Percentiles rank a stretch among this genome's conserved stretches.
Conservation (phyloP, 1,140 invertebrate species). For the Pseudomyrmex flavicornis region DNA sequence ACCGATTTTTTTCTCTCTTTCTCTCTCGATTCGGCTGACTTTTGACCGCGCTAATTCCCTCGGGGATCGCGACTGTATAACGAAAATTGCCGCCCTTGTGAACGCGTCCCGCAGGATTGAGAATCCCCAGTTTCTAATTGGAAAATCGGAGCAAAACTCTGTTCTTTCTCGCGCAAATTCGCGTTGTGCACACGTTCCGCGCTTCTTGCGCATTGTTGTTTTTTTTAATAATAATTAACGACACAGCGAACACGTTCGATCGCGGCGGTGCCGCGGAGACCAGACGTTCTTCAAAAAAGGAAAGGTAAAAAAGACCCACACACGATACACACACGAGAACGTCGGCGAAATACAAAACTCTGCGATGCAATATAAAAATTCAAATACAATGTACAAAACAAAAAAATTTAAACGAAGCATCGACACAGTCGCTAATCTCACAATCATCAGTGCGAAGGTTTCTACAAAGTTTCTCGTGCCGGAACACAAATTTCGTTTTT, state of each 20-base stretch:
- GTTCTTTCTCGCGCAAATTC: neutral
- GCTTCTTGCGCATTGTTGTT: slow-evolving; percentile 22
- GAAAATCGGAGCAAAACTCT: slow-evolving; percentile 26
- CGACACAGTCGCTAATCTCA: slow-evolving; percentile 38
- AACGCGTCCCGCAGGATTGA: slow-evolving; percentile 9
- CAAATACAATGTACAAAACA: slow-evolving; percentile 25
- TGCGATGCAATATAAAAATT: slow-evolving; percentile 40
- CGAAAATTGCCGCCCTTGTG: slow-evolving; percentile 21
- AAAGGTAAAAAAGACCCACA: neutral
- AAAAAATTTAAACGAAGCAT: slow-evolving; percentile 52
- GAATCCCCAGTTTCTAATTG: slow-evolving; percentile 40
- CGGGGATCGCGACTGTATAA: neutral
- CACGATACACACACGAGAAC: neutral
- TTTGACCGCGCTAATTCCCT: slow-evolving; percentile 10
- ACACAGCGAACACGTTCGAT: neutral
- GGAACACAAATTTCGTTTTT: slow-evolving; percentile 10
- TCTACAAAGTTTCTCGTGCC: neutral
- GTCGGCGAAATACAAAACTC: neutral
- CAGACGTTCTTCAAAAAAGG: slow-evolving; percentile 1
- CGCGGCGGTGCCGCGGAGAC: neutral
- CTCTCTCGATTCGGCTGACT: slow-evolving; percentile 24
- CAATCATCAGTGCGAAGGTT: slow-evolving; percentile 24
- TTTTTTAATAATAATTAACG: slow-evolving; percentile 28
- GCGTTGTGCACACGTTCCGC: neutral
- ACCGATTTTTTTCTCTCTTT: neutral